Conservation (phyloP, 2,888 invertebrate species). For the Carabus problematicus region DNA sequence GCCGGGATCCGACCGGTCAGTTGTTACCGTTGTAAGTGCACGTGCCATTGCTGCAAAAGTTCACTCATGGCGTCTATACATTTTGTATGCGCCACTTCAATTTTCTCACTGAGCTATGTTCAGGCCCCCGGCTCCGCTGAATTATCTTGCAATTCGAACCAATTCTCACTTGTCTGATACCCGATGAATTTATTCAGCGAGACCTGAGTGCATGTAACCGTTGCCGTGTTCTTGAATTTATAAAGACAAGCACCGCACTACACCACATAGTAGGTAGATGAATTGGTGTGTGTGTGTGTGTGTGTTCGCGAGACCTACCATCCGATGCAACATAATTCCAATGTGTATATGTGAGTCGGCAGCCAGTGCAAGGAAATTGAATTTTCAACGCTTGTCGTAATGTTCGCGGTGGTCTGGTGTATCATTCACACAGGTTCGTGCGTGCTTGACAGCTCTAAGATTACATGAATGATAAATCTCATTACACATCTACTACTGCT, state of each 20-base stretch:
- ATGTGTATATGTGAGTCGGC: slow-evolving; percentile 8
- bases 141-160: slow-evolving; percentile 52
- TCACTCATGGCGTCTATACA: slow-evolving; percentile 56
- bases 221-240: slow-evolving; percentile 28
- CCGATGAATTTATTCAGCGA: slow-evolving; percentile 44
- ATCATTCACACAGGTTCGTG: slow-evolving; percentile 14
- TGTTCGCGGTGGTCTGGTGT: slow-evolving; percentile 23
- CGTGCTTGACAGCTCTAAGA: slow-evolving; percentile 34
- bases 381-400: slow-evolving; percentile 21
- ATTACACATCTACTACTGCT: slow-evolving; percentile 18
- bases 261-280: neutral
- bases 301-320: neutral
- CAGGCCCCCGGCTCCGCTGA: slow-evolving; percentile 48
- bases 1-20: neutral
- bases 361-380: slow-evolving; percentile 18
- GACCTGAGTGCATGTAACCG: slow-evolving; percentile 29
- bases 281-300: neutral
- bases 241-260: slow-evolving; percentile 17
- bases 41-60: slow-evolving; percentile 49
- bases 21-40: slow-evolving; percentile 7
- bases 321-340: slow-evolving; percentile 6
- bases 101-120: slow-evolving; percentile 45
- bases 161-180: slow-evolving; percentile 46
- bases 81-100: slow-evolving; percentile 55
- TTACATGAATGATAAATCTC: slow-evolving; percentile 43